Base-by-base conservation (phyloP, 2,888 invertebrate genomes). In the Athetis lepigone region DNA sequence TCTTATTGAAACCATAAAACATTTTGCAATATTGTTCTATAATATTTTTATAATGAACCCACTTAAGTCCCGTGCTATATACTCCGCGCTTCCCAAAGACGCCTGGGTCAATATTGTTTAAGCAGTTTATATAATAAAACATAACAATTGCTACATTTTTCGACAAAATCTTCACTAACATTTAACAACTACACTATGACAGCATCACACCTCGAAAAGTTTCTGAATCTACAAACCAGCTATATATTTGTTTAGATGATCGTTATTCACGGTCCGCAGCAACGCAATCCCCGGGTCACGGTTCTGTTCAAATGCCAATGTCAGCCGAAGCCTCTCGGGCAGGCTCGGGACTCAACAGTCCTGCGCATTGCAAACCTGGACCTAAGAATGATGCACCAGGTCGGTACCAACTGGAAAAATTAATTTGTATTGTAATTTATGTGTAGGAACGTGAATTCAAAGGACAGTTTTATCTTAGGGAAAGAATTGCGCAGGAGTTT, bases 251-350 rank as follows among this genome's bases (percentile, higher is more conserved):
- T 72, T 18, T 54, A 71, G 71, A 72, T 54, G 71, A 75, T 36
- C 62, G 65, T 49, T 74, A 62, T 49, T 65, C 75, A 33, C 70
- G 71, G 47, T 67, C 60, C 50, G 49, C 84, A 92, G 93, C 93
- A 19, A 93, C 92, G 2, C 92, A 95, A 82, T 95, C 88, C 62
- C 95, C 89, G 40, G 90, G 90, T 45, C 95, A 89, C 88, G 93
- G 89, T 42, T 88, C 90, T 33, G 92, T 90, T 4, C 92, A 90
- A 69, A 92, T 94, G 93, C 93, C 95, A 65, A 93, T 94, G 92
- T 95, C 95, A 3, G 95, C 95, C 25, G 95, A 95, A 74, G 94
- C 91, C 5, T 94, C 94, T 4, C 89, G 95, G 19, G 94, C 95
- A 6, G 88, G 91, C 70, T 94, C 94, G 7, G 94, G 93, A 1